Evolutionary conservation across 2,797 vertebrate species (phyloP), one percentile per base, ranked within the genome.

Genomic region (Anolis apletophallus): DNA sequence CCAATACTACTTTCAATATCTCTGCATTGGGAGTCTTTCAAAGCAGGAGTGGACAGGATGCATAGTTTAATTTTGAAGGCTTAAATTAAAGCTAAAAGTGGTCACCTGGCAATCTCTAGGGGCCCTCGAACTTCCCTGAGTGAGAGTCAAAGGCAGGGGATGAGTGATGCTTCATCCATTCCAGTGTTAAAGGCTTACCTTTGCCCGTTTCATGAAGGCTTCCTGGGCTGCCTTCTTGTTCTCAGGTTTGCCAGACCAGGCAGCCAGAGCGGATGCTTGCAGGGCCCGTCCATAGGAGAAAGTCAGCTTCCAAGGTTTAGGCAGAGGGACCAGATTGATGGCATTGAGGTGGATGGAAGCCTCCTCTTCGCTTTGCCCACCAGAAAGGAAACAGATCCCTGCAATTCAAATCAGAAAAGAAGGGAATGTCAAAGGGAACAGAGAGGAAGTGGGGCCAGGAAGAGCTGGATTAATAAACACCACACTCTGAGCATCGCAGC

Each of bases 351-450:
- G 98, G 90, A 98, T 90, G 23, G 99, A 98, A 46, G 99, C 98
- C 90, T 99, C 98, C 92, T 99, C n/a, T n/a, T n/a, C 98, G 72
- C 98, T 99, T 96, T 99, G 99, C 72, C 99, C 99, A 87, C 99
- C 98, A 81, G 99, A 99, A 90, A 99, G 95, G 96, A 99, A 99
- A 95, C 98, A 99, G 94, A 99, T 98, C 50, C 99, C 99, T 99
- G 89, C 29, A 94, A 92, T 78, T 84, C 79, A 69, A 85, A 88
- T 68, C 74, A 59, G 21, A 71, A 77, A 59, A 52, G 0, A 0
- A n/a, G 19, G 46, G 46, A 46, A 46, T 46, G 46, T 46, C 46
- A 46, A 46, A 78, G 16, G 8, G 21, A 16, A 26, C 2, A 32
- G 16, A 68, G 40, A 36, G 1, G 21, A 26, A 59, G 17, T 59